phyloP scores from a whole-genome alignment of 2,797 vertebrate species.

The Protosalanx chinensis region DNA sequence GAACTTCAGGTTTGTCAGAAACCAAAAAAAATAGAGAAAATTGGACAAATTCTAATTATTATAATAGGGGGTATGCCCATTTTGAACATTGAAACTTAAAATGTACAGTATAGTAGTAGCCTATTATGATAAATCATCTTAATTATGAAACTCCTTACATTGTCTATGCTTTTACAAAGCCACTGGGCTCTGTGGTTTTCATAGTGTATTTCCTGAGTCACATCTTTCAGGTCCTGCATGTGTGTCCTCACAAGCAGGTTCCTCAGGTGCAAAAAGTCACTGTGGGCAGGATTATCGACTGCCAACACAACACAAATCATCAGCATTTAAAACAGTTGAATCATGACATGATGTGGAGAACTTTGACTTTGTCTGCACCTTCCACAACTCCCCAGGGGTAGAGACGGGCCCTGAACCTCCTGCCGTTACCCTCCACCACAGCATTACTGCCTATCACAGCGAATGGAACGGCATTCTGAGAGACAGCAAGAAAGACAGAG shows the following conservation, averaged over 20 bases:
- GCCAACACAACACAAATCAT: slow-evolving; percentile 13
- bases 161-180: not conserved
- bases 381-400: slow-evolving; percentile 87
- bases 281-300: slow-evolving; percentile 82
- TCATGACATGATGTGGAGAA: not conserved
- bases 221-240: slow-evolving; percentile 84
- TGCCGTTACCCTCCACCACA: slow-evolving; percentile 72
- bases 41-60: not conserved
- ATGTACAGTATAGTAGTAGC: too few species aligned
- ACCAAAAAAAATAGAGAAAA: not conserved
- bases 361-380: slow-evolving; percentile 59
- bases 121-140: not conserved
- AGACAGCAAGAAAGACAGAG: not conserved
- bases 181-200: slow-evolving; percentile 80
- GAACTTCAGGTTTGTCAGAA: slow-evolving; percentile 1
- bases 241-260: slow-evolving; percentile 82
- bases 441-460: slow-evolving; percentile 78
- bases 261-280: slow-evolving; percentile 81
- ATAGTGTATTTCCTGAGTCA: slow-evolving; percentile 79
- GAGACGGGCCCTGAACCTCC: slow-evolving; percentile 73
- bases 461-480: slow-evolving; percentile 72
- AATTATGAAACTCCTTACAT: not conserved
- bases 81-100: too few species aligned
- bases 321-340: not conserved
- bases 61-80: not conserved